phyloP scores from a whole-genome alignment of 2,797 vertebrate species.

The Pristis pectinata region DNA sequence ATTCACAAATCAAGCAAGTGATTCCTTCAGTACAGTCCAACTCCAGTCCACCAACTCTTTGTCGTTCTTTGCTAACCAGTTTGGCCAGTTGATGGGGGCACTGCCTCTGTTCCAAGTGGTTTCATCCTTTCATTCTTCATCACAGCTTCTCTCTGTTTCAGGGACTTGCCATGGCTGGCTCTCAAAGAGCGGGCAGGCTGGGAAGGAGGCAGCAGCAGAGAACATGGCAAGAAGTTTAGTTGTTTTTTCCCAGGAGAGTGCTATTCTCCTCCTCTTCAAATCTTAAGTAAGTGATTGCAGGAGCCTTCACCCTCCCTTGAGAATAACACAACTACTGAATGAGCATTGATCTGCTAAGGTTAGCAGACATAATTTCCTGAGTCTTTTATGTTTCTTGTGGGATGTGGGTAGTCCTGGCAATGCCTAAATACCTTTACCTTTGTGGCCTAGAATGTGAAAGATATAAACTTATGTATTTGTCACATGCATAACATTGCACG shows the following conservation, averaged over 20 bases:
- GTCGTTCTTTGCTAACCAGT: neutral
- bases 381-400: neutral
- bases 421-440: neutral
- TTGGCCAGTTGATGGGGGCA: neutral
- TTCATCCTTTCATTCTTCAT: constrained; percentile 43
- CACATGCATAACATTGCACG: neutral
- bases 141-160: constrained; percentile 42
- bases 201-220: neutral
- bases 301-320: neutral
- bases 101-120: neutral
- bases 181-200: constrained; percentile 48
- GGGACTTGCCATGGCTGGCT: constrained; percentile 50
- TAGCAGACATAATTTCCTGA: neutral
- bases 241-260: neutral
- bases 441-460: neutral
- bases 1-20: neutral
- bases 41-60: neutral
- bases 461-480: neutral
- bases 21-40: neutral
- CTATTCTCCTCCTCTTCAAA: neutral
- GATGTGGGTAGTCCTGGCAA: no score
- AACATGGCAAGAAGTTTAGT: neutral
- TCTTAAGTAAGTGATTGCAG: neutral
- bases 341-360: neutral
- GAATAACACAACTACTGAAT: neutral